These are phyloP conservation scores for Dynastes hyllus DNA, from an alignment of 2,888 invertebrate species.

Conservation along the genomic window DNA sequence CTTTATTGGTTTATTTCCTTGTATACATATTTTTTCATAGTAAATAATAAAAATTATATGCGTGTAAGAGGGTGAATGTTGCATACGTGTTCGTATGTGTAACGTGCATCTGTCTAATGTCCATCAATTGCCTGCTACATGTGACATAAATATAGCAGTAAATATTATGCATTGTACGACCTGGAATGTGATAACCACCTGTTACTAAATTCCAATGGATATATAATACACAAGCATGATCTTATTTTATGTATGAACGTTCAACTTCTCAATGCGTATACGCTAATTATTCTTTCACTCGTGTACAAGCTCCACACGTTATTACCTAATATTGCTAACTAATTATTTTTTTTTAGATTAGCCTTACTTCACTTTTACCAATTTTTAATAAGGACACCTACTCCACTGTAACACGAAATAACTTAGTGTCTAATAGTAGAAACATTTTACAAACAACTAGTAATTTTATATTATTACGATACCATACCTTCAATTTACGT, in stretches of 20 bases:
- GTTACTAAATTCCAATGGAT: slow-evolving; percentile 32
- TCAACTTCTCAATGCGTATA: background rate
- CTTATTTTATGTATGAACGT: slow-evolving; percentile 10
- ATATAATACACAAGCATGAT: slow-evolving; percentile 16
- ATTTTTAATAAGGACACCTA: too few species aligned
- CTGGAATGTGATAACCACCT: slow-evolving; percentile 32
- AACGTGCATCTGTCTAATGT: slow-evolving; percentile 7
- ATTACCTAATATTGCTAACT: background rate
- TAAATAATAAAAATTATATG: too few species aligned
- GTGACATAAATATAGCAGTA: slow-evolving; percentile 4
- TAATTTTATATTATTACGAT: too few species aligned
- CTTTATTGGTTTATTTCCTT: too few species aligned
- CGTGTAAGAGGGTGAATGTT: too few species aligned
- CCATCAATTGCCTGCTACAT: background rate
- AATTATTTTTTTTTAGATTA: background rate
- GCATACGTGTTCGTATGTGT: background rate
- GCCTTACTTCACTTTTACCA: too few species aligned
- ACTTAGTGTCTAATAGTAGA: too few species aligned
- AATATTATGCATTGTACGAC: slow-evolving; percentile 10
- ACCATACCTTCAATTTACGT: too few species aligned
- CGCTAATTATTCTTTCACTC: background rate
- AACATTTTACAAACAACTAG: too few species aligned
- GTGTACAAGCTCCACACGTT: background rate
- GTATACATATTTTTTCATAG: too few species aligned
- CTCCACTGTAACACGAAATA: too few species aligned